phyloP scores from a whole-genome alignment of 2,888 invertebrate species.

The Pycnomerus fuliginosus region DNA sequence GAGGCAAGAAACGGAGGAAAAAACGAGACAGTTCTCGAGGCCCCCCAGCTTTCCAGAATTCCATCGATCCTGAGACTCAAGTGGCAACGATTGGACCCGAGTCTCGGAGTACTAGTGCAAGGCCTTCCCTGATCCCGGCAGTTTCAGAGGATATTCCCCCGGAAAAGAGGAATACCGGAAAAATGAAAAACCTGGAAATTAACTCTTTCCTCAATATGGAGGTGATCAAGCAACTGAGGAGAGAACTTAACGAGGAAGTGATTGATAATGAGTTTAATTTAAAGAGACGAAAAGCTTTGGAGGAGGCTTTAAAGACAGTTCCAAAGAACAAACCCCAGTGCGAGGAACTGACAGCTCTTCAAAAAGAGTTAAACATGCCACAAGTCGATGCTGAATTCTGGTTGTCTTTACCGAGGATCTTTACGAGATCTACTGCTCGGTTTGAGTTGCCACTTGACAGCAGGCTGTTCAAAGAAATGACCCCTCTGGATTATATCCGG shows the following conservation, averaged over 20 bases:
- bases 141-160: slow-evolving; percentile 36
- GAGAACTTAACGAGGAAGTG: slow-evolving; percentile 67
- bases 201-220: slow-evolving; percentile 60
- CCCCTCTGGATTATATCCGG: slow-evolving; percentile 70
- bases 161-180: not conserved
- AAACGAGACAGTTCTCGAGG: slow-evolving; percentile 47
- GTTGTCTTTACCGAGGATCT: slow-evolving; percentile 71
- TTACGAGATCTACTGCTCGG: slow-evolving; percentile 70
- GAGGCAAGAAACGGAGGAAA: slow-evolving; percentile 57
- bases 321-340: slow-evolving; percentile 49
- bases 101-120: slow-evolving; percentile 67
- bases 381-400: slow-evolving; percentile 59
- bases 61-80: slow-evolving; percentile 70
- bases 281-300: slow-evolving; percentile 66
- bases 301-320: slow-evolving; percentile 62
- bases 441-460: slow-evolving; percentile 75
- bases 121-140: slow-evolving; percentile 62
- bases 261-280: slow-evolving; percentile 69
- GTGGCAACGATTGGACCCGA: slow-evolving; percentile 50
- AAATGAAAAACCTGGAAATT: slow-evolving; percentile 31
- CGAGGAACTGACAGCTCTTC: slow-evolving; percentile 55
- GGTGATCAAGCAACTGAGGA: slow-evolving; percentile 64
- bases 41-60: slow-evolving; percentile 45
- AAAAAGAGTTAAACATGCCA: slow-evolving; percentile 56
- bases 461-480: slow-evolving; percentile 58